Evolutionary conservation across 2,797 vertebrate genomes (phyloP), one percentile per base, ranked within the genome.

Genomic region (Lepilemur ruficaudatus): DNA sequence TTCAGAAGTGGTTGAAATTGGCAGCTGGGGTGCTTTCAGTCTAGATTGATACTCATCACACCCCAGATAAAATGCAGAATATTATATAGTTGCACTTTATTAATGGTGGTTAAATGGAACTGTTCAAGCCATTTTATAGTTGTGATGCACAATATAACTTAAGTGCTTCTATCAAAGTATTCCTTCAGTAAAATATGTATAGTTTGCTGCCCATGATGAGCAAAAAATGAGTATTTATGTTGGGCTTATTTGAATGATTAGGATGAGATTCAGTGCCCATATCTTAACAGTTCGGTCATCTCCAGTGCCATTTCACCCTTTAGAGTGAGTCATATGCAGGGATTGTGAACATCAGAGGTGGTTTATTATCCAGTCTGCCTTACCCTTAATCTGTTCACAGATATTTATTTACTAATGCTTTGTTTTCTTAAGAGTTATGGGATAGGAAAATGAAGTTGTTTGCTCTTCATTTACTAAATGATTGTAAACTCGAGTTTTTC

Each of bases 401-500:
- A 94, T 98, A 98, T 97, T 98, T 98, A 98, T 98, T 99, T 98
- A 98, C 98, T 98, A 98, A 98, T 98, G 95, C 97, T 97, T 97
- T 96, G 63, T 98, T 98, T 99, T 98, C 98, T 70, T 98, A 98
- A 98, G 98, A 97, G 98, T 98, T 98, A 98, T 94, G 96, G 91
- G 97, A 97, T 98, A 98, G 98, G 97, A 98, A 98, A 98, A 98
- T 98, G 96, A 97, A 98, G 97, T 98, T 98, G 98, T 98, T 98
- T 98, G 97, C 97, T 98, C 98, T 98, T 99, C 98, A 98, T 98
- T 99, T 98, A 99, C 98, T 98, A 98, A 98, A 98, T 97, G 98
- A 98, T 98, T 98, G 98, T 99, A 98, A 98, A 98, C 98, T 98
- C 96, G 50, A 98, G 98, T 99, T 99, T 99, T 99, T 98, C 98